Evolutionary conservation across 23 tunicate genomes (phyloP).

Genomic region (Trididemnum miniatum): DNA sequence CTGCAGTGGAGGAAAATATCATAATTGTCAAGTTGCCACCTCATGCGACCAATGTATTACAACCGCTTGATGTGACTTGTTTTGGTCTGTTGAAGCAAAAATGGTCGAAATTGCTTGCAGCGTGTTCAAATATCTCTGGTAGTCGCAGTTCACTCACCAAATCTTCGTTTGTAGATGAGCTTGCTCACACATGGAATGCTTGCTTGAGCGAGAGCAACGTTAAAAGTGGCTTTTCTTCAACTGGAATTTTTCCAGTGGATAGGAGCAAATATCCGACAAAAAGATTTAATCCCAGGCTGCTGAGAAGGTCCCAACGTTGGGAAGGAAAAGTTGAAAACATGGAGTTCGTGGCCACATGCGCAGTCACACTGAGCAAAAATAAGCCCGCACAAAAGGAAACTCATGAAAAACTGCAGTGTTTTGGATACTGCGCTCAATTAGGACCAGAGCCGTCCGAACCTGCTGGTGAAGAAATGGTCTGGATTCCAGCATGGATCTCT

Average conservation of each 20-base stretch:
- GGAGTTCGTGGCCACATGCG: too few relatives aligned
- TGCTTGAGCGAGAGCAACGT: too few relatives aligned
- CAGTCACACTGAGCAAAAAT: too few relatives aligned
- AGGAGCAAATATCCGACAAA: neutral
- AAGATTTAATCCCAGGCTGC: neutral
- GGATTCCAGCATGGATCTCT: too few relatives aligned
- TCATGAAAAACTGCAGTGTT: too few relatives aligned
- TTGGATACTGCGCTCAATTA: too few relatives aligned
- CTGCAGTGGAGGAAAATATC: neutral
- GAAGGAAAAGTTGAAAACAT: too few relatives aligned
- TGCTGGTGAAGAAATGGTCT: too few relatives aligned
- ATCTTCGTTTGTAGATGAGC: neutral
- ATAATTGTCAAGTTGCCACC: neutral
- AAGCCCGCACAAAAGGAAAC: too few relatives aligned
- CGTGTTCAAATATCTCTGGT: neutral
- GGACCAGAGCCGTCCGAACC: too few relatives aligned
- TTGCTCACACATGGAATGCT: neutral
- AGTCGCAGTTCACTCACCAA: neutral
- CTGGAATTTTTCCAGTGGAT: too few relatives aligned
- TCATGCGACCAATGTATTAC: neutral
- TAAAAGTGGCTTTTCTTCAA: too few relatives aligned
- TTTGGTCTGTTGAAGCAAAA: neutral
- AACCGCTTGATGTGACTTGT: neutral
- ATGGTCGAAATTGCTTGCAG: neutral
- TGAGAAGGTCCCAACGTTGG: neutral